These are phyloP conservation scores for Oscheius onirici DNA, from an alignment of 2,888 invertebrate genomes.

Conservation along the genomic window DNA sequence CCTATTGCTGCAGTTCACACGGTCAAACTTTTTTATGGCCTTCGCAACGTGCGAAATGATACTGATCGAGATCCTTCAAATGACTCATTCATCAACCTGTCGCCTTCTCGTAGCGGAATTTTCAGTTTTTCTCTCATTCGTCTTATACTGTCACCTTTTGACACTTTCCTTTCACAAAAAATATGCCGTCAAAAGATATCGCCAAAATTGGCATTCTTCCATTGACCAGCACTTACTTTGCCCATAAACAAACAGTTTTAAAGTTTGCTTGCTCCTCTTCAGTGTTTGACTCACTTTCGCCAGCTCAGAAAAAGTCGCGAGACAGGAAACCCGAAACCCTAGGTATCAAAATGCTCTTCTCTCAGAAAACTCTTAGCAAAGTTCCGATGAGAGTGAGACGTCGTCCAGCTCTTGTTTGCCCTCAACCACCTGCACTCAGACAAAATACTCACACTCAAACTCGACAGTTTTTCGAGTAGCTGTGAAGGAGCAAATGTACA, in stretches of 20 bases:
- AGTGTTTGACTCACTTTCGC: slow-evolving; percentile 16
- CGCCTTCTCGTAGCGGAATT: slow-evolving; percentile 2
- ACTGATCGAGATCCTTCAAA: slow-evolving; percentile 14
- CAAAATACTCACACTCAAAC: slow-evolving; percentile 21
- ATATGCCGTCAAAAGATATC: neutral
- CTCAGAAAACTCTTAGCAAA: slow-evolving; percentile 23
- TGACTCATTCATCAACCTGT: slow-evolving; percentile 26
- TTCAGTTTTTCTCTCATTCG: slow-evolving; percentile 26
- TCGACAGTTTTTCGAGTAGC: slow-evolving; percentile 23
- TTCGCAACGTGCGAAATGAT: slow-evolving; percentile 17
- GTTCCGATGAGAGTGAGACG: slow-evolving; percentile 17
- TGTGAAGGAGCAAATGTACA: neutral
- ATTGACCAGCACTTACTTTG: neutral
- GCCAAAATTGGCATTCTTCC: neutral
- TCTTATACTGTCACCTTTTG: slow-evolving; percentile 3
- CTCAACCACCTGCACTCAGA: slow-evolving; percentile 26
- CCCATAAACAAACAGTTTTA: neutral
- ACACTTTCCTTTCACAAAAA: slow-evolving; percentile 13
- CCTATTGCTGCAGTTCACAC: slow-evolving; percentile 19
- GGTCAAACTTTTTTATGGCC: slow-evolving; percentile 4
- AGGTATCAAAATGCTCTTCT: slow-evolving; percentile 22
- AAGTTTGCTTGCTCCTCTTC: slow-evolving; percentile 4
- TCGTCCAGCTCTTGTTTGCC: slow-evolving; percentile 26
- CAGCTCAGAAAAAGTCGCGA: slow-evolving; percentile 9
- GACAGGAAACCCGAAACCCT: slow-evolving; percentile 20